Evolutionary conservation across 2,797 vertebrate species (phyloP), one percentile per base, ranked within the genome.

Genomic region (Picus viridis): DNA sequence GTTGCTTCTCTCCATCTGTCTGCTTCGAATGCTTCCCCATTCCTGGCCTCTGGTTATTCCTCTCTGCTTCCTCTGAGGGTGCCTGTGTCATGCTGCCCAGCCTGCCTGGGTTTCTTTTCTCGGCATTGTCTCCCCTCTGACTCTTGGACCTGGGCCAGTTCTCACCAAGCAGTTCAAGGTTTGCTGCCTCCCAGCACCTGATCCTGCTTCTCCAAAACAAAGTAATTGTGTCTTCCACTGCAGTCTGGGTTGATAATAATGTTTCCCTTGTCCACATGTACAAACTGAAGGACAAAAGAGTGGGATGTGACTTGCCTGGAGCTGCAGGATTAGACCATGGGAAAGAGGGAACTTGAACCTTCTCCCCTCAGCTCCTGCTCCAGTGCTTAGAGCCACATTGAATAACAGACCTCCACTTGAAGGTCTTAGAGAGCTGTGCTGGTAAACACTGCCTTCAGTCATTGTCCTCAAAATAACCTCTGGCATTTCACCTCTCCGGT

Each of bases 201-300:
- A 26, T 59, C 8, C 58, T 53, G 32, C 54, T 77, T 8, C 29
- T 77, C 7, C 29, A 53, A 26, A 16, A 8, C 39, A 54, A 29
- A 68, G 32, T 58, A 30, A 15, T 6, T 58, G 10, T 23, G 20
- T 23, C 39, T 29, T 62, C 63, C 18, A 4, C n/a, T 2, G 0
- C 0, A 0, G 23, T 20, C 22, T 20, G 8, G 23, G 8, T 10
- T 2, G 1, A 12, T 6, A 30, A 22, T 6, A 24, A 16, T 1
- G 0, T 41, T 57, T 56, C 9, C 20, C 11, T 4, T 16, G 3
- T 15, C 51, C 22, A 0, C 0, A 0, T 34, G 8, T 73, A 29
- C 43, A 24, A 59, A 8, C n/a, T 10, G 17, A 34, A 84, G 34
- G 51, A 45, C 8, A 12, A 41, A 41, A 16, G 32, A 24, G 19